phyloP scores from a whole-genome alignment of 37 sponge, comb jelly and placozoan genomes.

The Aphrocallistes beatrix region DNA sequence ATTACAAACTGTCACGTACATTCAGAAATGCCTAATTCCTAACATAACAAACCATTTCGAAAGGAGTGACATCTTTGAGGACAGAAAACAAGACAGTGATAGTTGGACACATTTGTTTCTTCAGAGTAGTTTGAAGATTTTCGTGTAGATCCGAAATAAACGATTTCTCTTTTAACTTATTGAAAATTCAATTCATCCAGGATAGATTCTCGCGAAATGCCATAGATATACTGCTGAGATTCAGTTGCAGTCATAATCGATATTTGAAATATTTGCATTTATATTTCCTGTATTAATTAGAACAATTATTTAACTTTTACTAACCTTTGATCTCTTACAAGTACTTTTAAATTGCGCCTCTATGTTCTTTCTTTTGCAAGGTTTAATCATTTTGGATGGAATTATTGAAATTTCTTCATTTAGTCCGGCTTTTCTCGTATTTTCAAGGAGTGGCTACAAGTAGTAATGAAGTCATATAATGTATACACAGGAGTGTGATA shows the following conservation, averaged over 20 bases:
- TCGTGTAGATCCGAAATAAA: too few relatives aligned
- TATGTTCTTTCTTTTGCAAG: background rate
- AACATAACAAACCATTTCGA: background rate
- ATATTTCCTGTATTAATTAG: background rate
- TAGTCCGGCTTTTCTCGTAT: background rate
- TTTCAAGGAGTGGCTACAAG: background rate
- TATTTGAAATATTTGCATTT: background rate
- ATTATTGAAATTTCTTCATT: background rate
- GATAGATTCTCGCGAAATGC: background rate
- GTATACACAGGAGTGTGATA: too few relatives aligned
- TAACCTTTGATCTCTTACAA: background rate
- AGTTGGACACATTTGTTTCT: background rate
- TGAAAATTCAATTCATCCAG: background rate
- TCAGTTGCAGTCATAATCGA: background rate
- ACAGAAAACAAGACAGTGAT: background rate
- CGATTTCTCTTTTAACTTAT: background rate
- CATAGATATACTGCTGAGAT: background rate
- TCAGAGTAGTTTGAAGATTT: background rate
- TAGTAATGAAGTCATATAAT: background rate
- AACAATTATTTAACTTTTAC: too few relatives aligned
- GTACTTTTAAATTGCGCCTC: background rate
- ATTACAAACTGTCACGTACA: background rate
- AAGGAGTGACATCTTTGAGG: background rate
- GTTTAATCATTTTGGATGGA: background rate
- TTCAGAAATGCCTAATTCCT: background rate